Evolutionary conservation across 2,797 vertebrate species (phyloP), one percentile per base, ranked within the genome.

Genomic region (Sandelia bainsii): DNA sequence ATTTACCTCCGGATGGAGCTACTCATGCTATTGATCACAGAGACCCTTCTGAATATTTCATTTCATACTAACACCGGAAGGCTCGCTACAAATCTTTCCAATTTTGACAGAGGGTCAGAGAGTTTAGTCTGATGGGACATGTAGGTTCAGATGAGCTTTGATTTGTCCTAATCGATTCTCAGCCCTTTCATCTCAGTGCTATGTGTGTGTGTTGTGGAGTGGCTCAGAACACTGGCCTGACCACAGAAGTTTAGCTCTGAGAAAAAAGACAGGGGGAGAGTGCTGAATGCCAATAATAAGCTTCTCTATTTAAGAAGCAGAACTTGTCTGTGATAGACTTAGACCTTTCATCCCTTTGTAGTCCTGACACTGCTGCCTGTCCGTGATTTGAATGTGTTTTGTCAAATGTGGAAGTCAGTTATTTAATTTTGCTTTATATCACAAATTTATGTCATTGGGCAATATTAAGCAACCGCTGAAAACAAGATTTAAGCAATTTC

Each of bases 91-190:
- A 91, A 92, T 93, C 86, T 92, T 78, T 83, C 72, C 75, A 78
- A 79, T 90, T 91, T 88, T 86, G 75, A 90, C 80, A 83, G 87
- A 72, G 72, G 76, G 81, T 76, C 85, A 80, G 79, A 86, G 85
- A 91, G 86, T 87, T 87, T 79, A 87, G 86, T 89, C 87, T 85
- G 88, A 92, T 85, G 84, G 88, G 84, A 91, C 76, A 54, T 71
- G 85, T 85, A 82, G 76, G 85, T 85, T 91, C 87, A 89, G 83
- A 87, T 89, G 68, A 89, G 90, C 89, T 92, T 92, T 91, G 89
- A 93, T 92, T 91, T 83, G 89, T 87, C 84, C 66, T 85, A 79
- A 91, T 94, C 84, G 81, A 92, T 92, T 85, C 84, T 48, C 81
- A 67, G 88, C 77, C 63, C 92, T 94, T 94, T 94, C 88, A 92